These are phyloP conservation scores for Philereme vetulata DNA, from an alignment of 2,888 invertebrate genomes.

Conservation along the genomic window DNA sequence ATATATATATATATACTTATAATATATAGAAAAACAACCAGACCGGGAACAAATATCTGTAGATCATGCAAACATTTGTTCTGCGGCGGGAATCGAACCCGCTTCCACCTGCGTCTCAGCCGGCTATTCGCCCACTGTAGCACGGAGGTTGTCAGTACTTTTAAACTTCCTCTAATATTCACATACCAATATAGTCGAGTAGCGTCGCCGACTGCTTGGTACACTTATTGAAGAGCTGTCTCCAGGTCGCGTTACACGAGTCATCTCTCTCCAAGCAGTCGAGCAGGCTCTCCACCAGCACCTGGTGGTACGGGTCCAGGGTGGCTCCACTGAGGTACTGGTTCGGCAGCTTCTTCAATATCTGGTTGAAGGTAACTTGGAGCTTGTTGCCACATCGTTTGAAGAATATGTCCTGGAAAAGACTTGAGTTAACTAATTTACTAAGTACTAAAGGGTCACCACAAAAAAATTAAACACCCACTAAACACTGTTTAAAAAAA, in stretches of 20 bases:
- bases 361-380: constrained; percentile 84
- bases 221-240: constrained; percentile 86
- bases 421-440: neutral
- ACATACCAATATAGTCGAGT: constrained; percentile 66
- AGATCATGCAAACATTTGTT: no score
- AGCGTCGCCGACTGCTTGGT: constrained; percentile 86
- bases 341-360: constrained; percentile 85
- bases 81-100: no score
- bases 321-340: constrained; percentile 75
- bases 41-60: no score
- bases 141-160: no score
- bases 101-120: no score
- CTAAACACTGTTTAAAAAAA: no score
- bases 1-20: no score
- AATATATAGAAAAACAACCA: no score
- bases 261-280: constrained; percentile 85
- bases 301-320: constrained; percentile 74
- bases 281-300: constrained; percentile 84
- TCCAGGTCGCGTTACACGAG: constrained; percentile 87
- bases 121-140: no score
- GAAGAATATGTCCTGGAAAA: constrained; percentile 75
- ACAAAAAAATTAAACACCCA: no score
- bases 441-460: no score
- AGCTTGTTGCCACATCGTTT: constrained; percentile 72
- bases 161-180: no score